Percentiles rank a stretch among this genome's conserved stretches.
Evolutionary conservation across 1,140 invertebrate species (phyloP).

Genomic region (Dreissena polymorpha): DNA sequence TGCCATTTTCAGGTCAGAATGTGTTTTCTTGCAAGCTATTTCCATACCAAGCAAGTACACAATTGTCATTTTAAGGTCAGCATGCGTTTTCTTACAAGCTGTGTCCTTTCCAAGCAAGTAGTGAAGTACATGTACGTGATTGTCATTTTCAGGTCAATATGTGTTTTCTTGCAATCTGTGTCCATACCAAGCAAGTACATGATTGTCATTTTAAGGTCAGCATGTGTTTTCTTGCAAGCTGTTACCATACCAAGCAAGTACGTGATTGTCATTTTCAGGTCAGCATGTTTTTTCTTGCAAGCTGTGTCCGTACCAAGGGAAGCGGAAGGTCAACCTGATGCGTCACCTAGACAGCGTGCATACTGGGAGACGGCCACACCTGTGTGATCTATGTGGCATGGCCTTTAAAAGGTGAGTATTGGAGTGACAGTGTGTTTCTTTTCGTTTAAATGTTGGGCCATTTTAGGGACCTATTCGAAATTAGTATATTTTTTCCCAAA

Average conservation of each 20-base stretch:
- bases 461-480: too few relatives aligned
- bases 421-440: background rate
- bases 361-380: constrained; percentile 75
- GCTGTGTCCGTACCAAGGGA: constrained; percentile 58
- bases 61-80: background rate
- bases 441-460: too few relatives aligned
- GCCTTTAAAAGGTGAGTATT: constrained; percentile 74
- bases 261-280: background rate
- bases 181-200: constrained; percentile 50
- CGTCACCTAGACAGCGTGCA: constrained; percentile 78
- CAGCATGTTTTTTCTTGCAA: constrained; percentile 48
- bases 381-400: constrained; percentile 80
- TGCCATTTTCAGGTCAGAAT: background rate
- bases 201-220: background rate
- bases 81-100: constrained; percentile 49
- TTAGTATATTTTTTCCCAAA: too few relatives aligned
- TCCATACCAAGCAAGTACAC: constrained; percentile 49
- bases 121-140: too few relatives aligned
- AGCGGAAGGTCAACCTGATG: constrained; percentile 75
- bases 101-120: constrained; percentile 58
- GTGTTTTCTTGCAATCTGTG: constrained; percentile 57
- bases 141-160: background rate
- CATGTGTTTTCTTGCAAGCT: constrained; percentile 50
- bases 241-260: constrained; percentile 56
- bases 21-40: constrained; percentile 57